phyloP scores from a whole-genome alignment of 2,888 invertebrate genomes.

The Copidosoma aretas region DNA sequence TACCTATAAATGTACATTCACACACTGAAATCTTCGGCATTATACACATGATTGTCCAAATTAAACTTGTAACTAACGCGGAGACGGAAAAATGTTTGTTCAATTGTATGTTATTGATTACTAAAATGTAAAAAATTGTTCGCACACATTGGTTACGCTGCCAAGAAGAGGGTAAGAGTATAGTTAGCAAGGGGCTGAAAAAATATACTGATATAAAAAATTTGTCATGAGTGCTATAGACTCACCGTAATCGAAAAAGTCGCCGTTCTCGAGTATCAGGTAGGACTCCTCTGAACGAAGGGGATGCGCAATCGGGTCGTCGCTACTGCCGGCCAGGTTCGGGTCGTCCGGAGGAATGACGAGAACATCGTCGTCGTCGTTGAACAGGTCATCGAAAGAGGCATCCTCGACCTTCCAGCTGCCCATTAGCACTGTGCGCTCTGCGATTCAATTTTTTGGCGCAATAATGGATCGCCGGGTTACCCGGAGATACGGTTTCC shows the following conservation, averaged over 20 bases:
- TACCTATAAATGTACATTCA: too few species aligned
- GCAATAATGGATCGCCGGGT: slow-evolving; percentile 19
- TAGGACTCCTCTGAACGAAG: slow-evolving; percentile 33
- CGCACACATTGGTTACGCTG: too few species aligned
- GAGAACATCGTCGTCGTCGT: slow-evolving; percentile 33
- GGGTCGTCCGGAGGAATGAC: slow-evolving; percentile 27
- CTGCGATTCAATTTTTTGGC: slow-evolving; percentile 5
- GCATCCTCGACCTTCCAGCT: slow-evolving; percentile 11
- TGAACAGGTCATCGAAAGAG: slow-evolving; percentile 23
- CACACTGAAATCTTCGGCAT: too few species aligned
- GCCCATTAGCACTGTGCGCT: slow-evolving; percentile 12
- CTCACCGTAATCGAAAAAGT: slow-evolving; percentile 33
- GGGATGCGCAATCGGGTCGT: slow-evolving; percentile 1
- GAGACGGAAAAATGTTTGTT: too few species aligned
- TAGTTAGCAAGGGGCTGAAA: too few species aligned
- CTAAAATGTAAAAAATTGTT: too few species aligned
- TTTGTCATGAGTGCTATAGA: neutral
- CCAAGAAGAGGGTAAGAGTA: too few species aligned
- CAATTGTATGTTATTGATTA: too few species aligned
- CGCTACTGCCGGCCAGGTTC: neutral
- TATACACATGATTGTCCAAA: too few species aligned
- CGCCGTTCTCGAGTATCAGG: slow-evolving; percentile 35
- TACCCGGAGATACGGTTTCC: slow-evolving; percentile 49
- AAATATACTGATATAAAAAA: too few species aligned
- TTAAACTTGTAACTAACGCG: too few species aligned